phyloP scores from a whole-genome alignment of 2,888 invertebrate species.

The Heliconius ismenius region DNA sequence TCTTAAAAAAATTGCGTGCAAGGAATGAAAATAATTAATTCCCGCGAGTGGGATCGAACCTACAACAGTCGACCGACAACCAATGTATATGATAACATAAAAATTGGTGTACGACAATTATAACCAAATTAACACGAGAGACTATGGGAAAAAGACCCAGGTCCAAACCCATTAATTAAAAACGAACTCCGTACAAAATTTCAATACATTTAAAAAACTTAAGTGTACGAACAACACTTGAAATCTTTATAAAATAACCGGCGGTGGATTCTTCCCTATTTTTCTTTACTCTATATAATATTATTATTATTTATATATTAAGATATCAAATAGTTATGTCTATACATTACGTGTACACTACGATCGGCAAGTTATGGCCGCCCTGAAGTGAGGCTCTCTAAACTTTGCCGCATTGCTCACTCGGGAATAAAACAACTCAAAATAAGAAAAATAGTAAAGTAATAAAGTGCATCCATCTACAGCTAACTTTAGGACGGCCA shows the following conservation, averaged over 20 bases:
- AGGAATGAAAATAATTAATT: not conserved
- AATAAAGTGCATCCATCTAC: no score
- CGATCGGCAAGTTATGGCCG: no score
- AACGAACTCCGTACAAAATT: not conserved
- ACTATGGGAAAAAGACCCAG: not conserved
- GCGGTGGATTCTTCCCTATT: not conserved
- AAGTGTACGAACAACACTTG: conserved; percentile 7
- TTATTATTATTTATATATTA: conserved; percentile 14
- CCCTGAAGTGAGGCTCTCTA: no score
- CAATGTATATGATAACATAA: not conserved
- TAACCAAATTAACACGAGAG: not conserved
- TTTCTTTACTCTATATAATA: not conserved
- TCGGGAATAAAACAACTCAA: no score
- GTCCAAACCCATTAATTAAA: not conserved
- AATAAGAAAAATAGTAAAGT: no score
- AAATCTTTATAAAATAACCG: conserved; percentile 15
- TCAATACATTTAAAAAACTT: not conserved
- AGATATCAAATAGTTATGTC: conserved; percentile 22
- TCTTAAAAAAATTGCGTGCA: not conserved
- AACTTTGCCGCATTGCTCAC: no score
- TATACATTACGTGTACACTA: conserved; percentile 9
- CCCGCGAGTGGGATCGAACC: not conserved
- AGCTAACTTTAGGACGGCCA: no score
- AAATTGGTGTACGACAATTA: not conserved
- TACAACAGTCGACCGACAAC: not conserved